Percentiles rank a stretch among this genome's conserved stretches.
These are phyloP conservation scores for Teleopsis dalmanni DNA, from an alignment of 1,140 invertebrate genomes.

Conservation along the genomic window DNA sequence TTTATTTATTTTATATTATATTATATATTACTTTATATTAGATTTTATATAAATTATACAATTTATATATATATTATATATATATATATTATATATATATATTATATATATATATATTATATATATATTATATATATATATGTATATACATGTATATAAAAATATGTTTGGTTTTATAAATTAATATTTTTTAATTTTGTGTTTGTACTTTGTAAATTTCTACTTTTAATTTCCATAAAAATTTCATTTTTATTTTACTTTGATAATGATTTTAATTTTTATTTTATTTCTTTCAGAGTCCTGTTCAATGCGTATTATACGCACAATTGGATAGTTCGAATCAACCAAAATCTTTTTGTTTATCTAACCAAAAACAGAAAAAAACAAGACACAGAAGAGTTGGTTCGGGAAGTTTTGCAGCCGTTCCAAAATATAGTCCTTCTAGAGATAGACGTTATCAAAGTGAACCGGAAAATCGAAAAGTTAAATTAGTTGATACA, in stretches of 20 bases:
- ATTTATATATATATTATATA: too few relatives aligned
- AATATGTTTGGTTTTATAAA: too few relatives aligned
- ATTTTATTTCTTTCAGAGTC: constrained; percentile 34
- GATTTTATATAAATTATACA: too few relatives aligned
- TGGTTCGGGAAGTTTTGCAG: constrained; percentile 49
- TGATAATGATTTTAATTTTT: background rate
- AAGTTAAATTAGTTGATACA: constrained; percentile 49
- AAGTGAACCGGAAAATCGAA: constrained; percentile 44
- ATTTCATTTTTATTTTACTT: background rate
- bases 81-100: too few relatives aligned
- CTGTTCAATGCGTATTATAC: constrained; percentile 52
- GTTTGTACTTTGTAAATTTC: too few relatives aligned
- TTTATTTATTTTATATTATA: too few relatives aligned
- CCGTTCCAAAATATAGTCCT: constrained; percentile 50
- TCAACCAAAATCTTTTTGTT: constrained; percentile 51
- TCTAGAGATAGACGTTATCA: constrained; percentile 49
- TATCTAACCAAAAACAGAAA: constrained; percentile 44
- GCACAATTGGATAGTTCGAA: constrained; percentile 53
- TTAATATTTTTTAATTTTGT: too few relatives aligned
- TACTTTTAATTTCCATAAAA: too few relatives aligned
- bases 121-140: too few relatives aligned
- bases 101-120: too few relatives aligned
- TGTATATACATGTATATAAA: too few relatives aligned
- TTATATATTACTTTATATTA: too few relatives aligned
- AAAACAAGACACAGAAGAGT: constrained; percentile 52